Evolutionary conservation across 2,113 vertebrate genomes (phyloP).

Genomic region (Oryzias javanicus): DNA sequence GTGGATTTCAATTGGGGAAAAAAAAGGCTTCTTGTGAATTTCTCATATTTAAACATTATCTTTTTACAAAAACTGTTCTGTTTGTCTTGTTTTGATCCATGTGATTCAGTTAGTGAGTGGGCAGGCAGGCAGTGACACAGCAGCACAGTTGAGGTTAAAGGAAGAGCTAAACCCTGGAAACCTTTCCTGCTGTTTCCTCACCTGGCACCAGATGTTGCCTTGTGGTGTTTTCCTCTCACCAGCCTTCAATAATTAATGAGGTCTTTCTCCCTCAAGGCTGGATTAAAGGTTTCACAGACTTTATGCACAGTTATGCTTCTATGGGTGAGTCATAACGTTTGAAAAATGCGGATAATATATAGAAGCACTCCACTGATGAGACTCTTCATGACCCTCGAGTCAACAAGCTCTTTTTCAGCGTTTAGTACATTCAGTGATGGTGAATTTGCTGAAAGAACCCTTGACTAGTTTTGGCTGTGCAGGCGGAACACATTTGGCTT

Average conservation of each 20-base stretch:
- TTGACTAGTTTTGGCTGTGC: conserved; percentile 8
- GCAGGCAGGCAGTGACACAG: conserved; percentile 1
- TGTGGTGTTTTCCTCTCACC: conserved; percentile 22
- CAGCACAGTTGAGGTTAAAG: conserved; percentile 21
- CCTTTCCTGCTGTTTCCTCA: conserved; percentile 26
- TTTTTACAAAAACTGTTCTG: too few relatives aligned
- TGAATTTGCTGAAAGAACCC: conserved; percentile 37
- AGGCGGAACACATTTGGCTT: conserved; percentile 14
- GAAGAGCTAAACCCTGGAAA: conserved; percentile 34
- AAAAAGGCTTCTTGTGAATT: not conserved
- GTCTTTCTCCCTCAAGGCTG: conserved; percentile 3
- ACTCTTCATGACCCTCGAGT: conserved; percentile 16
- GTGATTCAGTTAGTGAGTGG: not conserved
- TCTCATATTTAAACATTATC: not conserved
- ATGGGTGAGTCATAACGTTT: conserved; percentile 14
- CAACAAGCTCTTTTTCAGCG: conserved; percentile 17
- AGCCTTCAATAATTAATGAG: conserved; percentile 54
- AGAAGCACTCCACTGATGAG: conserved; percentile 13
- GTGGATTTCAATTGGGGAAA: too few relatives aligned
- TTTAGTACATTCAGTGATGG: not conserved
- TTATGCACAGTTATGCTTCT: conserved; percentile 5
- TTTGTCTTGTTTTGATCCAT: not conserved
- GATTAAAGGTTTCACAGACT: conserved; percentile 21
- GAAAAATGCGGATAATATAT: conserved; percentile 15
- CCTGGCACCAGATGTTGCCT: conserved; percentile 50